These are phyloP conservation scores for Drosophila pruinosa DNA, from an alignment of 1,140 invertebrate genomes.

Conservation along the genomic window DNA sequence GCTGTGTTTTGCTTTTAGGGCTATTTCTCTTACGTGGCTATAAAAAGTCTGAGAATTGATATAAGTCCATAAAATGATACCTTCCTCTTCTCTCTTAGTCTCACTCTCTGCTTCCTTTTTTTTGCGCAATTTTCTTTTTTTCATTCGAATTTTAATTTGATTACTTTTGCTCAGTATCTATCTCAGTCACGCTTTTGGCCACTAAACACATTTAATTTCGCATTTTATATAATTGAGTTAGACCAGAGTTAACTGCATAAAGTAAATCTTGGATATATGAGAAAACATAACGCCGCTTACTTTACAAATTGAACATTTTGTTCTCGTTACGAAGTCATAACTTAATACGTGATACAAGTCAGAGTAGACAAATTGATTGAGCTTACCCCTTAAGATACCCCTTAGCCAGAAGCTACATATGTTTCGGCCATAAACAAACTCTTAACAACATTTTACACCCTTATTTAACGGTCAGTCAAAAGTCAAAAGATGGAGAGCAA, in stretches of 20 bases:
- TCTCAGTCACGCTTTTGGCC: conserved; percentile 12
- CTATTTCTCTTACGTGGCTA: conserved; percentile 56
- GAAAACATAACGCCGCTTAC: conserved; percentile 2
- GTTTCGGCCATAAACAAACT: conserved; percentile 4
- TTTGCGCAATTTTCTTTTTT: conserved; percentile 41
- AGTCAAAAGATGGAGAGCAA: not conserved
- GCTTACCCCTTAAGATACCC: not conserved
- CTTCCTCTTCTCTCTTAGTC: conserved; percentile 35
- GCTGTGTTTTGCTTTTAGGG: conserved; percentile 45
- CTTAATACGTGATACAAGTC: not conserved
- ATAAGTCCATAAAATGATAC: conserved; percentile 70
- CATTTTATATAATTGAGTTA: conserved; percentile 22
- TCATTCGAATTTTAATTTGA: conserved; percentile 77
- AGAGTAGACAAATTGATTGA: not conserved
- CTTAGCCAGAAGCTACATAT: not conserved
- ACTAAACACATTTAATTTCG: conserved; percentile 12
- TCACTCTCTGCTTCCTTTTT: not conserved
- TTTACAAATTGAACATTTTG: conserved; percentile 22
- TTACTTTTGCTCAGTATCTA: conserved; percentile 48
- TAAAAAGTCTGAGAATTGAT: conserved; percentile 75
- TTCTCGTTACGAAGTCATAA: conserved; percentile 5
- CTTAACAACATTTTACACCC: not conserved
- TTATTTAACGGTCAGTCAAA: not conserved
- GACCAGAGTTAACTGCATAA: conserved; percentile 10
- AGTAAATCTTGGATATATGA: conserved; percentile 25